Evolutionary conservation across 2,113 vertebrate genomes (phyloP), one percentile per base, ranked within the genome.

Genomic region (Aptenodytes patagonicus): DNA sequence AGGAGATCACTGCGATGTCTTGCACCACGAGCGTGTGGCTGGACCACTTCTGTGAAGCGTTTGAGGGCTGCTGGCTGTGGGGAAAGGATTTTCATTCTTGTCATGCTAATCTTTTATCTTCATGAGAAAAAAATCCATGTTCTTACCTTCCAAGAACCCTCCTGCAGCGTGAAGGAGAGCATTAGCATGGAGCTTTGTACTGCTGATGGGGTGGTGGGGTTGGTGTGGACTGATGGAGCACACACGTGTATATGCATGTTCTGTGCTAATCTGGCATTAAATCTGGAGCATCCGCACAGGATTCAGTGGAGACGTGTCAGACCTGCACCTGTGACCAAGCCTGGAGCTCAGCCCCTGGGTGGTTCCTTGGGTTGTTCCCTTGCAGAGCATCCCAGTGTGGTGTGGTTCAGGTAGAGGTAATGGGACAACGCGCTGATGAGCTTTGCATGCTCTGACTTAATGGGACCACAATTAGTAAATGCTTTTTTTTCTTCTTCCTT

Each of bases 401-500:
- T 8, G 17, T 32, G 83, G 49, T 13, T 36, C 52, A 31, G 60
- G 69, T 28, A 25, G 42, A 94, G 80, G 65, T 81, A 49, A 15
- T 3, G 93, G 55, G 34, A 70, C 80, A 42, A 70, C 4, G 4
- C 1, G 4, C 26, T 64, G 31, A 68, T 57, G 44, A 57, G 69
- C 70, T 66, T 60, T 85, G n/a, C 75, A 15, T 2, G 7, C 78
- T 55, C 32, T 20, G 54, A 28, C 49, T 54, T 78, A 40, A 7
- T 25, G n/a, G 81, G 61, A 90, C 36, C 89, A 18, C 54, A n/a
- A n/a, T 1, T 79, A 77, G 95, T 98, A 97, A 98, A 94, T 66
- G 87, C 61, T 87, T 97, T 97, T 49, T 94, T 93, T 85, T 82
- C 28, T 95, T 96, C 95, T 98, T 95, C 97, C 97, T 98, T 98